Percentiles rank a stretch among this genome's conserved stretches.
phyloP scores from a whole-genome alignment of 2,888 invertebrate species.

The Sinodicranocentrus sp. region DNA sequence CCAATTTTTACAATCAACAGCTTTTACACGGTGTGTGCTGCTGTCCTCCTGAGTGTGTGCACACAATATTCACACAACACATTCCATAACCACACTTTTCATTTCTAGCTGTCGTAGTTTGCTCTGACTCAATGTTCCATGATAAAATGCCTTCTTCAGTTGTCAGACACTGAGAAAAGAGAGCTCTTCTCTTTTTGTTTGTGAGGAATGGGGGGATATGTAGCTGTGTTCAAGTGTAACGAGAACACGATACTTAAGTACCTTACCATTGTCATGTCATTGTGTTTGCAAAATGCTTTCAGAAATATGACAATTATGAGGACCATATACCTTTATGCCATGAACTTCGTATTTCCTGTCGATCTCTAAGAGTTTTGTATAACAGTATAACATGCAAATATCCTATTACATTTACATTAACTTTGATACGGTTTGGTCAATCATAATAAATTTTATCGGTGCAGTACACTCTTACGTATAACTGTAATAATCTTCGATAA shows the following conservation, averaged over 20 bases:
- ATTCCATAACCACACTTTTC: neutral
- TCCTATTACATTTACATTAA: too few relatives aligned
- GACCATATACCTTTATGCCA: too few relatives aligned
- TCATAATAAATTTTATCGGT: too few relatives aligned
- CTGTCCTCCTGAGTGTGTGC: too few relatives aligned
- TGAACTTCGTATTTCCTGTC: too few relatives aligned
- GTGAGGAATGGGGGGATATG: neutral
- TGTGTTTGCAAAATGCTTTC: neutral
- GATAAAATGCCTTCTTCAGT: neutral
- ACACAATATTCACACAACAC: neutral
- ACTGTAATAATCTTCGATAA: too few relatives aligned
- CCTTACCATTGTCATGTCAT: slow-evolving; percentile 3
- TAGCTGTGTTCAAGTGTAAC: neutral
- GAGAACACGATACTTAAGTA: neutral
- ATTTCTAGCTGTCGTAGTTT: neutral
- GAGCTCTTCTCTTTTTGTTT: neutral
- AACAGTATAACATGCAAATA: too few relatives aligned
- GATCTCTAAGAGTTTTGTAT: too few relatives aligned
- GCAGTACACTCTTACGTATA: too few relatives aligned
- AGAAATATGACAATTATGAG: neutral
- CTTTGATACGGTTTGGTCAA: too few relatives aligned
- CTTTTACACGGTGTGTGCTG: neutral
- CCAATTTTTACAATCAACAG: slow-evolving; percentile 17
- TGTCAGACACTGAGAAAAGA: neutral
- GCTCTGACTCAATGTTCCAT: neutral